Evolutionary conservation across 2,113 vertebrate genomes (phyloP).

Genomic region (Edolisoma coerulescens): DNA sequence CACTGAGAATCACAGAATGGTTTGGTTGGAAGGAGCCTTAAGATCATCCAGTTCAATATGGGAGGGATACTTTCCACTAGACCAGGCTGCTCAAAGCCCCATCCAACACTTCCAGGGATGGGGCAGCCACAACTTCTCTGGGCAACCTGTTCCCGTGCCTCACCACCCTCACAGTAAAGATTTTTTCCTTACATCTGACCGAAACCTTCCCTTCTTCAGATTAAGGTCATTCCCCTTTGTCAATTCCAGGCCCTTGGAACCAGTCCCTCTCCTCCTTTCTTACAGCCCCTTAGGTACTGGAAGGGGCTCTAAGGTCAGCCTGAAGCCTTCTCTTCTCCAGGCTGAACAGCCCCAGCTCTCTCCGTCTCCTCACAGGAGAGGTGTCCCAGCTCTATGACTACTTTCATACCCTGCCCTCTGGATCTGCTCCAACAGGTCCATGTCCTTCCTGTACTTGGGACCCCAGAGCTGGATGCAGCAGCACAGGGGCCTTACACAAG

Average conservation of each 20-base stretch:
- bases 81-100: neutral
- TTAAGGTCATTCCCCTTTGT: neutral
- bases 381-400: rapidly evolving
- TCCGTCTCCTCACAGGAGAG: neutral
- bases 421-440: neutral
- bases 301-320: neutral
- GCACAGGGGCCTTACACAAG: neutral
- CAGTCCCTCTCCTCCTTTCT: neutral
- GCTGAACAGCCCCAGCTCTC: neutral
- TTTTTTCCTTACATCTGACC: neutral
- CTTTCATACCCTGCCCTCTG: neutral
- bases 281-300: neutral
- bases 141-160: neutral
- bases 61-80: neutral
- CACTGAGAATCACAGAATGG: neutral
- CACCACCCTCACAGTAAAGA: neutral
- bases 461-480: neutral
- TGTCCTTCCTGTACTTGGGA: too few species aligned
- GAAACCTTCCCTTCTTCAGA: neutral
- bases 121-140: neutral
- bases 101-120: neutral
- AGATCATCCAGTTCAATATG: neutral
- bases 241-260: neutral
- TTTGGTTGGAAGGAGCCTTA: neutral
- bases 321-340: neutral